Conservation (phyloP, 2,113 vertebrate genomes). For the Heptranchias perlo region DNA sequence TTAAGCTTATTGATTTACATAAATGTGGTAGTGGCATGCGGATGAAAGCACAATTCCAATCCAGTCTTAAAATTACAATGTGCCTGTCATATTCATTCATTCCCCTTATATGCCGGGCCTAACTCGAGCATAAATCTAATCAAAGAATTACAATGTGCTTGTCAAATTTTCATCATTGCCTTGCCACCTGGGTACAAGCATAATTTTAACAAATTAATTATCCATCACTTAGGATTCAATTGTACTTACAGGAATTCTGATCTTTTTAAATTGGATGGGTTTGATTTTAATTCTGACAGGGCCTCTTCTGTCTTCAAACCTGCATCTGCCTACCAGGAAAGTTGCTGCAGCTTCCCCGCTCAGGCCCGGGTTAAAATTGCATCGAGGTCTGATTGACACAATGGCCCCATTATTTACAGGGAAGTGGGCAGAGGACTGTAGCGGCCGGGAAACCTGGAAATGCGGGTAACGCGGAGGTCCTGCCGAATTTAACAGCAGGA, state of each 20-base stretch:
- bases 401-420: too few species aligned
- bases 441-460: too few species aligned
- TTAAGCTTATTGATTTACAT: too few species aligned
- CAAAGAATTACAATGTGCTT: not conserved
- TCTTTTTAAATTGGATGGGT: not conserved
- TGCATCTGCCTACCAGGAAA: not conserved
- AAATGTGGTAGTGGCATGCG: not conserved
- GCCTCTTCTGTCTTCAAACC: not conserved
- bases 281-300: not conserved
- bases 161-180: not conserved
- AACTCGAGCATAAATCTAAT: not conserved
- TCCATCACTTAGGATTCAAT: not conserved
- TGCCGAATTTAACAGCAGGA: too few species aligned
- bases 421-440: too few species aligned
- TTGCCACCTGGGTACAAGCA: not conserved
- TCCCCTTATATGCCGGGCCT: not conserved
- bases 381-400: not conserved
- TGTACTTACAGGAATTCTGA: not conserved
- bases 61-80: not conserved
- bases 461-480: too few species aligned
- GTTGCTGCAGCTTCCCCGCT: not conserved
- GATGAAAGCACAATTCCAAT: not conserved
- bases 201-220: constrained; percentile 10
- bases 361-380: too few species aligned
- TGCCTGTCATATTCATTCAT: not conserved